These are phyloP conservation scores for Paelopatides confundens DNA, from an alignment of 53 echinoderm and acorn worm species.

Conservation along the genomic window DNA sequence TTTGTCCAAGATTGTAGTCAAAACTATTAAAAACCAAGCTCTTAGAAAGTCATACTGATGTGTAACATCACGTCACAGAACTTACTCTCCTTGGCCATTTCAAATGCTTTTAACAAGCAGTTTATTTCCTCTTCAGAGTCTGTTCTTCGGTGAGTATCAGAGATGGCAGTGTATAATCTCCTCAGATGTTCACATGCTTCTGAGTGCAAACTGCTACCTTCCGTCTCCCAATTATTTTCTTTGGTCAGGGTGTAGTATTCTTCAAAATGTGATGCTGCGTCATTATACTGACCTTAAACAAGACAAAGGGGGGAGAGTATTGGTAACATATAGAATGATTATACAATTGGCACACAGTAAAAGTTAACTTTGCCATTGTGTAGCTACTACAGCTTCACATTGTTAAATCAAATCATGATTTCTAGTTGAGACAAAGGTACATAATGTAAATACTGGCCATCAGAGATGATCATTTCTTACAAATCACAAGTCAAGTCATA, in stretches of 20 bases:
- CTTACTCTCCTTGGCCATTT: conserved; percentile 99
- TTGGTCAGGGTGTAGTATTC: conserved; percentile 83
- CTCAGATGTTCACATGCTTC: conserved; percentile 92
- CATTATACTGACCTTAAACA: conserved; percentile 69
- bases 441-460: no score
- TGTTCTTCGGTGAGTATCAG: conserved; percentile 67
- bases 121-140: conserved; percentile 84
- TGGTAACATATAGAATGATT: no score
- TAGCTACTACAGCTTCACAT: no score
- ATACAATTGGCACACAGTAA: no score
- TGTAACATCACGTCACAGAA: background rate
- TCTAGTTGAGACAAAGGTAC: no score
- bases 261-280: conserved; percentile 90
- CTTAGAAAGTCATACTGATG: background rate
- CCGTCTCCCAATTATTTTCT: conserved; percentile 83
- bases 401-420: no score
- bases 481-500: no score
- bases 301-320: no score
- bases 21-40: no score
- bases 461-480: no score
- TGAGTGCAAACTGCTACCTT: conserved; percentile 80
- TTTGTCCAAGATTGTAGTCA: no score
- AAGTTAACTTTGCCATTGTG: no score
- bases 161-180: conserved; percentile 94
- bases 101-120: conserved; percentile 87